These are phyloP conservation scores for Cygnus buccinator DNA, from an alignment of 2,113 vertebrate species.

Conservation along the genomic window DNA sequence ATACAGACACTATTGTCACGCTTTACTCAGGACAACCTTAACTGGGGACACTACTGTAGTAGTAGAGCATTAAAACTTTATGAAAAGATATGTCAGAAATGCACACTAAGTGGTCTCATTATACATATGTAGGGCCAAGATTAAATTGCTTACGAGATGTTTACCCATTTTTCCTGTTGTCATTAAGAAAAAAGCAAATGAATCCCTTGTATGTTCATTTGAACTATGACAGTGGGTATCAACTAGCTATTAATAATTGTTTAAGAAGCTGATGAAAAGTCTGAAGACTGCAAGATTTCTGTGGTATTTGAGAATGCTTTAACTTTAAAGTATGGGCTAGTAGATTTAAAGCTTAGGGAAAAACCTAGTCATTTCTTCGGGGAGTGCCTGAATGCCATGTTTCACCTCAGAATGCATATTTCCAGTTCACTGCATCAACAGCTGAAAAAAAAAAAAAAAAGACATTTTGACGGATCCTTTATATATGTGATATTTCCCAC, in stretches of 20 bases:
- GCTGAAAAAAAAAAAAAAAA: not conserved
- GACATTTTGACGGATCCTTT: not conserved
- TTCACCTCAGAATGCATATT: not conserved
- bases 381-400: not conserved
- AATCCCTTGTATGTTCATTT: not conserved
- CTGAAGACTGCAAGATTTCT: not conserved
- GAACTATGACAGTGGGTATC: not conserved
- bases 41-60: not conserved
- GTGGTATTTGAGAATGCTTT: not conserved
- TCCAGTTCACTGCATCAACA: conserved; percentile 6
- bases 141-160: not conserved
- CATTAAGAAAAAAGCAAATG: not conserved
- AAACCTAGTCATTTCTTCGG: not conserved
- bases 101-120: not conserved
- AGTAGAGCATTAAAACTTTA: not conserved
- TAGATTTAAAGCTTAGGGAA: not conserved
- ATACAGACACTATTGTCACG: rapidly evolving
- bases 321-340: not conserved
- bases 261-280: not conserved
- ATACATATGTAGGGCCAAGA: not conserved
- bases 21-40: not conserved
- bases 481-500: not conserved
- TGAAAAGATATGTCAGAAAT: not conserved
- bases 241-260: not conserved
- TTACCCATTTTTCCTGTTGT: not conserved